These are phyloP conservation scores for Aphodius granarius DNA, from an alignment of 2,888 invertebrate species.

Conservation along the genomic window DNA sequence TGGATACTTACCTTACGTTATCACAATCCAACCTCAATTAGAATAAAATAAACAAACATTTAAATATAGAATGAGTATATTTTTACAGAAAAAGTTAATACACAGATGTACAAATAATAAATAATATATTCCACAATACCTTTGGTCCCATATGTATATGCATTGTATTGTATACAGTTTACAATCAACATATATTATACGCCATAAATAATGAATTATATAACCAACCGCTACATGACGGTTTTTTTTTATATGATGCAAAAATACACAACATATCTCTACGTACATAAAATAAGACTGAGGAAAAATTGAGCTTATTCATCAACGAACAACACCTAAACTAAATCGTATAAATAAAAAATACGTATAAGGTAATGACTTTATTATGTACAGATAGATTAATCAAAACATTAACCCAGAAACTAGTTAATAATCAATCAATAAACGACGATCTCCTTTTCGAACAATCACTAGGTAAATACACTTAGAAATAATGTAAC, in stretches of 20 bases:
- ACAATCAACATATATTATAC: conserved; percentile 8
- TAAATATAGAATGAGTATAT: conserved; percentile 27
- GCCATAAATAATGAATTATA: conserved; percentile 18
- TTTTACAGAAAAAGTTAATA: conserved; percentile 24
- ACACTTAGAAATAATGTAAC: conserved; percentile 1
- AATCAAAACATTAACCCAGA: not conserved
- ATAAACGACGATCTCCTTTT: not conserved
- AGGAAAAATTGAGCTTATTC: conserved; percentile 28
- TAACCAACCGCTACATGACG: conserved; percentile 17
- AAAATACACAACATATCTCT: not conserved
- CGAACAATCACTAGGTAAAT: conserved; percentile 4
- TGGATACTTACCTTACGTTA: not conserved
- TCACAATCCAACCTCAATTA: not conserved
- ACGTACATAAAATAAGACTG: conserved; percentile 12
- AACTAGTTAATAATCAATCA: conserved; percentile 4
- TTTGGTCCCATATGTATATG: conserved; percentile 48
- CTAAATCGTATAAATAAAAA: conserved; percentile 9
- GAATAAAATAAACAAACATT: conserved; percentile 1
- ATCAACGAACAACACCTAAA: conserved; percentile 26
- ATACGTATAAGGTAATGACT: conserved; percentile 21
- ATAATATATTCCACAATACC: conserved; percentile 50
- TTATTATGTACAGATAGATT: conserved; percentile 25
- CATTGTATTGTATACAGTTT: conserved; percentile 24
- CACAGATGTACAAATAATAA: conserved; percentile 44
- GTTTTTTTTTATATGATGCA: conserved; percentile 7